Evolutionary conservation across 2,888 invertebrate genomes (phyloP).

Genomic region (Hylaea fasciaria): DNA sequence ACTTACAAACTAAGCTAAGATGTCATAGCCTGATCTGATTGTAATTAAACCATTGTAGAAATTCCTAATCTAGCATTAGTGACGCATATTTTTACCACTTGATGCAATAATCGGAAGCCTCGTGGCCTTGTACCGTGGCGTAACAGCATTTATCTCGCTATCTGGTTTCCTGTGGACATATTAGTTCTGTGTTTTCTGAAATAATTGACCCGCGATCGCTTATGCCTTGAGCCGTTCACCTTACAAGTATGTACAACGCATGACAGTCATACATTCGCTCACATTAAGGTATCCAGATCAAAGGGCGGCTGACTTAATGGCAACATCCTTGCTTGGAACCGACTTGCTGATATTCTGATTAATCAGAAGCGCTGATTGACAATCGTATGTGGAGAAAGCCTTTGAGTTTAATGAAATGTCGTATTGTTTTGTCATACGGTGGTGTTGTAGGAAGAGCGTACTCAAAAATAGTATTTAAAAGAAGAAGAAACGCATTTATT

Average conservation of each 20-base stretch:
- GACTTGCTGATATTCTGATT: no score
- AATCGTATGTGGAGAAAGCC: conserved; percentile 33
- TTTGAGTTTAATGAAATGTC: conserved; percentile 18
- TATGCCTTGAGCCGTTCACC: conserved; percentile 25
- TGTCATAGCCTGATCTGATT: no score
- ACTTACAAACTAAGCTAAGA: no score
- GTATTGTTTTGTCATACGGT: neutral
- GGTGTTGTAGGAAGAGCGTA: no score
- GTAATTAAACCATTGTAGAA: no score
- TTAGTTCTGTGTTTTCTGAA: neutral
- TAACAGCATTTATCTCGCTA: no score
- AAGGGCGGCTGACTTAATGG: conserved; percentile 67
- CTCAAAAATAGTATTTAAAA: no score
- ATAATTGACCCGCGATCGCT: conserved; percentile 14
- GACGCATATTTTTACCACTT: no score
- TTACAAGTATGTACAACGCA: conserved; percentile 54
- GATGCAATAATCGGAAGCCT: no score
- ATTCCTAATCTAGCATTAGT: no score
- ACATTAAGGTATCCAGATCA: conserved; percentile 71
- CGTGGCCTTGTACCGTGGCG: no score
- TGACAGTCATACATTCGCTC: conserved; percentile 63
- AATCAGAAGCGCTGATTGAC: conserved; percentile 43
- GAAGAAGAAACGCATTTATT: no score
- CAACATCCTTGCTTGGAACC: conserved; percentile 46
- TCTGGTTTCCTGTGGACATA: neutral